These are phyloP conservation scores for Nymphalis urticae DNA, from an alignment of 2,888 invertebrate species.

Conservation along the genomic window DNA sequence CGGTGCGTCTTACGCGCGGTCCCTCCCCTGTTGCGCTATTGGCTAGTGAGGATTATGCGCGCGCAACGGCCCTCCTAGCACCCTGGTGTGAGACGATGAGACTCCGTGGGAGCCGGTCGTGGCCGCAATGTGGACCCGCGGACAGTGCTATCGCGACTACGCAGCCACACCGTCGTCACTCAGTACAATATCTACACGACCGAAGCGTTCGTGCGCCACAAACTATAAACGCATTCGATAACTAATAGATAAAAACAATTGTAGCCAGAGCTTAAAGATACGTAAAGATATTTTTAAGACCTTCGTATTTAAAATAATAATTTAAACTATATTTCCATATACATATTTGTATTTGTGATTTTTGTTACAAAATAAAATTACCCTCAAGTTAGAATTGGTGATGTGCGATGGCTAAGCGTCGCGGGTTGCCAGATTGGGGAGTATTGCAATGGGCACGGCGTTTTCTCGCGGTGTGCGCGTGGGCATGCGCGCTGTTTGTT, in stretches of 20 bases:
- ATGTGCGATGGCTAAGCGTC: slow-evolving; percentile 75
- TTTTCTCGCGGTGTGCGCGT: slow-evolving; percentile 63
- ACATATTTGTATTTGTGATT: slow-evolving; percentile 6
- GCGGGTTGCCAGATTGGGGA: slow-evolving; percentile 46
- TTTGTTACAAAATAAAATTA: slow-evolving; percentile 35
- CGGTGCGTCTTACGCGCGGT: slow-evolving; percentile 79
- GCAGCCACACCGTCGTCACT: slow-evolving; percentile 56
- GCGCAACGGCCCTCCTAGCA: slow-evolving; percentile 77
- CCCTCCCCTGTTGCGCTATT: slow-evolving; percentile 74
- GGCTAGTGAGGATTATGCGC: slow-evolving; percentile 67
- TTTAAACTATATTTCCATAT: background rate
- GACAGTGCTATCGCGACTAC: slow-evolving; percentile 71
- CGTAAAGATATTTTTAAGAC: background rate
- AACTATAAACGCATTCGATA: slow-evolving; percentile 42
- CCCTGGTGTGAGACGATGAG: slow-evolving; percentile 64
- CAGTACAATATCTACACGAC: slow-evolving; percentile 38
- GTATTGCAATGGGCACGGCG: slow-evolving; percentile 48
- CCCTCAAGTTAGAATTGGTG: slow-evolving; percentile 55
- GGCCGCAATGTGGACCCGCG: slow-evolving; percentile 65
- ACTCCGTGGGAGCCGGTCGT: slow-evolving; percentile 72
- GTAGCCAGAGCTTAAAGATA: slow-evolving; percentile 20
- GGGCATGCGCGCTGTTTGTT: slow-evolving; percentile 70
- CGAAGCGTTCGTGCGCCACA: slow-evolving; percentile 41
- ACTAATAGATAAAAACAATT: slow-evolving; percentile 19
- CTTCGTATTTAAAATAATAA: slow-evolving; percentile 10